Evolutionary conservation across 2,888 invertebrate genomes (phyloP), one percentile per base, ranked within the genome.

Genomic region (Phyto melanocephala): DNA sequence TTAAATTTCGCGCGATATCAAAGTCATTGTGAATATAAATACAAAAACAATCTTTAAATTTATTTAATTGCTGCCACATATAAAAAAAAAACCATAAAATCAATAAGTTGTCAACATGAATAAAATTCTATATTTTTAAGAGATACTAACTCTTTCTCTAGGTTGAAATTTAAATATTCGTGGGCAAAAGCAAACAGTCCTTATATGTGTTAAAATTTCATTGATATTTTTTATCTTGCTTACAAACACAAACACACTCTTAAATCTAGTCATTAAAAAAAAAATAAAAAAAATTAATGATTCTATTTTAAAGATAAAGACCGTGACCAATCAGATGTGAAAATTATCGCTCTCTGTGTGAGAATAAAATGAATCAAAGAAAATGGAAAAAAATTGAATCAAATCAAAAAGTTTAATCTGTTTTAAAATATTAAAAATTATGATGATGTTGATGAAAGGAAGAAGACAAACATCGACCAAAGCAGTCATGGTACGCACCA

Each of bases 401-500:
- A 72, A 35, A 60, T 35, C 40, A 77, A 54, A 72, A 67, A 52
- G 28, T 75, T 75, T 13, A 63, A 63, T 70, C 54, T 37, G 62
- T 54, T 35, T 20, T 60, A n/a, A 60, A 56, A 56, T 5, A 58
- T 56, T 28, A 17, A 20, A 45, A n/a, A 52, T 62, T 6, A 72
- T 17, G 11, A 35, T 20, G 22, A 58, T 54, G 42, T 56, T n/a
- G 33, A 52, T 37, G 52, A 63, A n/a, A 40, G 52, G 15, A 13
- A 33, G 2, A 40, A 72, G 10, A 47, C 50, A 40, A 40, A 28
- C 17, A 8, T 17, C 11, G 10, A 33, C 45, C 22, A 7, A 0
- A 60, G 52, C 50, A 58, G 72, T 71, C 33, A 80, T 47, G 56
- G 77, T 45, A 67, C 33, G 56, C 72, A 56, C 71, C 78, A 88